Conservation (phyloP, 2,797 vertebrate species). For the Scomberomorus guttatus region DNA sequence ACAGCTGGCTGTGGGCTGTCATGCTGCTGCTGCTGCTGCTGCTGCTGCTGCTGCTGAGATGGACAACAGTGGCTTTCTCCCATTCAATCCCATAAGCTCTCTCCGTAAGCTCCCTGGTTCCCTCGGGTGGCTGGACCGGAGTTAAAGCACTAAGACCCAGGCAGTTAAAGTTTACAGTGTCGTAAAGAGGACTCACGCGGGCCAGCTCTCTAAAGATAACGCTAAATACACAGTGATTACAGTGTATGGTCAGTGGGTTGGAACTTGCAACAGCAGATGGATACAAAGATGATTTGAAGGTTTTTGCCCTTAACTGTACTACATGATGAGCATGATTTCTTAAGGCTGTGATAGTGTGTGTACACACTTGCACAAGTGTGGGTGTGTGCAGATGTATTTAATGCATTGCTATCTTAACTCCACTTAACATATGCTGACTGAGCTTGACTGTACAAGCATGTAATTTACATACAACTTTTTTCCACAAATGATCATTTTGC, state of each 20-base stretch:
- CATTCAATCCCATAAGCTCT: slow-evolving; percentile 76
- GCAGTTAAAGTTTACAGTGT: slow-evolving; percentile 85
- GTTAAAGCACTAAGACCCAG: slow-evolving; percentile 78
- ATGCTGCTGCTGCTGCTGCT: slow-evolving; percentile 34
- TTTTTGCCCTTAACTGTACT: slow-evolving; percentile 23
- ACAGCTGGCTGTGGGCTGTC: slow-evolving; percentile 47
- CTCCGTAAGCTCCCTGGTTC: slow-evolving; percentile 72
- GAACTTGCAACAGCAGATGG: slow-evolving; percentile 58
- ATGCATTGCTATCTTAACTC: slow-evolving; percentile 25
- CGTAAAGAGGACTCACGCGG: slow-evolving; percentile 79
- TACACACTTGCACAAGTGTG: background rate
- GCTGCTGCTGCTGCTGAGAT: slow-evolving; percentile 55
- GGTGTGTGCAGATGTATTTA: slow-evolving; percentile 18
- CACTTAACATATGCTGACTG: slow-evolving; percentile 31
- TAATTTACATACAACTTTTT: slow-evolving; percentile 7
- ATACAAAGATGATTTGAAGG: slow-evolving; percentile 62
- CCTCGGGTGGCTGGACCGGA: slow-evolving; percentile 76
- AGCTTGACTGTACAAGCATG: slow-evolving; percentile 32
- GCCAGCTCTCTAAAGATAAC: slow-evolving; percentile 83
- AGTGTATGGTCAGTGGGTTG: slow-evolving; percentile 67
- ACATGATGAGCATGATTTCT: slow-evolving; percentile 16
- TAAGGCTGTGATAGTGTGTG: slow-evolving; percentile 3
- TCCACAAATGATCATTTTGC: slow-evolving; percentile 30
- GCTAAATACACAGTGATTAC: slow-evolving; percentile 83
- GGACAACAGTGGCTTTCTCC: slow-evolving; percentile 71